phyloP scores from a whole-genome alignment of 2,888 invertebrate species.

The Machimus rusticus region DNA sequence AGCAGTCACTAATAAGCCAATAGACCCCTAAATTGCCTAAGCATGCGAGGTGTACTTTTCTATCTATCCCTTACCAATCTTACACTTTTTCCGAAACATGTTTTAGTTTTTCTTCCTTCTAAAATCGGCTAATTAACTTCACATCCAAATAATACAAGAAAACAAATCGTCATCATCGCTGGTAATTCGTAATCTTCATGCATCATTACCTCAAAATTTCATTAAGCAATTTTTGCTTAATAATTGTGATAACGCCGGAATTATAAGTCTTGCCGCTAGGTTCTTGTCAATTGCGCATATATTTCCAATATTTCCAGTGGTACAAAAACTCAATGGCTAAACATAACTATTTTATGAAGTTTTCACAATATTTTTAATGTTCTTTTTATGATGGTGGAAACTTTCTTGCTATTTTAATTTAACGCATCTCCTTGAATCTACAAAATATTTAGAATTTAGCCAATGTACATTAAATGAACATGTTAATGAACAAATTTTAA shows the following conservation, averaged over 20 bases:
- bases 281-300: not conserved
- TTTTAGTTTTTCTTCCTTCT: not conserved
- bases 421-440: no score
- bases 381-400: no score
- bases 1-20: slow-evolving; percentile 19
- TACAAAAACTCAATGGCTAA: no score
- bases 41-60: slow-evolving; percentile 9
- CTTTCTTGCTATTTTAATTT: no score
- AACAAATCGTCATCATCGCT: not conserved
- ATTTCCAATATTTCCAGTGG: not conserved
- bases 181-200: not conserved
- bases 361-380: no score
- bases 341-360: no score
- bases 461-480: no score
- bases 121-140: not conserved
- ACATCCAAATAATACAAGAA: not conserved
- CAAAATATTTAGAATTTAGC: no score
- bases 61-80: not conserved
- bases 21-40: not conserved
- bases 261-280: not conserved
- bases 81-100: not conserved
- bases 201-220: not conserved
- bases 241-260: not conserved
- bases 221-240: not conserved
- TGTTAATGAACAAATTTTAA: no score